phyloP scores from a whole-genome alignment of 2,888 invertebrate species.

The Sisyra terminalis region DNA sequence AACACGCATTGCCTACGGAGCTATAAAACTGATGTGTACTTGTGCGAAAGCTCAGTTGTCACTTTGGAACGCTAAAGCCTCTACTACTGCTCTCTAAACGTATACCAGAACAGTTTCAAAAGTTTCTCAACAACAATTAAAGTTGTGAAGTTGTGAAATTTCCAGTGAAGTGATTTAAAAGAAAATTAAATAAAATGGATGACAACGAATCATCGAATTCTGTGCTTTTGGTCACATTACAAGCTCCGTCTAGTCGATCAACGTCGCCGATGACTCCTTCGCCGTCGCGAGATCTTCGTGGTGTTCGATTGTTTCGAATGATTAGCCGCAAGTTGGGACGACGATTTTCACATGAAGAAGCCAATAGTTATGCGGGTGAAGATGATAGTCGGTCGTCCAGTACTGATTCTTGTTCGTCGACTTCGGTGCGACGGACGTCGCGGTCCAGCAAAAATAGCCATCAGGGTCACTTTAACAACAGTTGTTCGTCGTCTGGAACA shows the following conservation, averaged over 20 bases:
- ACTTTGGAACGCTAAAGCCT: not conserved
- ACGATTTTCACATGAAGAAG: conserved; percentile 28
- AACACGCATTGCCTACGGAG: too few species aligned
- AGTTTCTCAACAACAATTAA: not conserved
- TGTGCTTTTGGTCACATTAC: conserved; percentile 18
- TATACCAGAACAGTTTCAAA: not conserved
- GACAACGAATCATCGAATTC: conserved; percentile 7
- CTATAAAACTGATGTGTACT: too few species aligned
- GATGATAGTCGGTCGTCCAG: conserved; percentile 31
- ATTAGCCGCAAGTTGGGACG: conserved; percentile 45
- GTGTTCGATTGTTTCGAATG: conserved; percentile 46
- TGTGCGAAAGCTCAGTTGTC: not conserved
- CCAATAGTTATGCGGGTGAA: conserved; percentile 28
- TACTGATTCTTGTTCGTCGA: conserved; percentile 26
- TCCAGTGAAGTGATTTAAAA: not conserved
- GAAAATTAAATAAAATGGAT: conserved; percentile 1
- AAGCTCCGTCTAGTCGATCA: conserved; percentile 22
- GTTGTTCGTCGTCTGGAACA: conserved; percentile 17
- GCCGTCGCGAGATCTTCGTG: conserved; percentile 35
- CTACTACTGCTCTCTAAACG: not conserved
- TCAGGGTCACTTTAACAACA: not conserved
- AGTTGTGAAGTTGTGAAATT: not conserved
- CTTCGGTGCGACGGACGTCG: conserved; percentile 17
- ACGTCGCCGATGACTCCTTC: conserved; percentile 31
- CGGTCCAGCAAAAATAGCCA: conserved; percentile 16